Base-by-base conservation (phyloP, 2,888 invertebrate genomes). In the Torymus aiolomorphi region DNA sequence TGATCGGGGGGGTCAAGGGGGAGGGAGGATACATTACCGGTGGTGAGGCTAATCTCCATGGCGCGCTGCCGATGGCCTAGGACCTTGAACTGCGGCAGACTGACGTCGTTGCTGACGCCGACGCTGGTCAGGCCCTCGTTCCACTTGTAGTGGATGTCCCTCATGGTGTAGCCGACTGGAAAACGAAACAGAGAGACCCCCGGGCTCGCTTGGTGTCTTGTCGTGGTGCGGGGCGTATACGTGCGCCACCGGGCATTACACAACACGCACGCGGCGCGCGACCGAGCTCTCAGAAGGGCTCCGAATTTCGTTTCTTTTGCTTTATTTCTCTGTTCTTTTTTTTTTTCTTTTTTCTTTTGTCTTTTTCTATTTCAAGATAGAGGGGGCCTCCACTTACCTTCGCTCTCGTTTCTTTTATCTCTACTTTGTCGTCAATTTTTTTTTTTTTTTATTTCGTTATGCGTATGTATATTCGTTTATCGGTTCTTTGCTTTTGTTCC, bases 61-160 rank as follows among this genome's bases (percentile, higher is more conserved):
- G 96, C 97, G 91, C 96, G 96, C 93, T 97, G 97, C 89, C 97
- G 96, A 93, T 97, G 97, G 91, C 97, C 97, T 92, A 97, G 95
- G 92, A 97, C 97, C 94, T 97, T 97, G 95, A 98, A 98, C 94
- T 98, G 97, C 92, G 98, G 97, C 92, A 98, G 95, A 90, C 97
- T 97, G 92, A 97, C 97, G 93, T 97, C 97, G 92, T 95, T 96
- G 93, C 97, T 97, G 91, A 97, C 97, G 92, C 97, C 97, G 92
- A 98, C 97, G 91, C 97, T 97, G 93, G 96, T 95, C 91, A 96
- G 95, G 89, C 97, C 97, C 92, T 97, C 96, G 94, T 97, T 96
- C 97, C 97, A 97, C 92, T 96, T 96, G 95, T 97, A 97, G 91
- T 97, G 95, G 94, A 97, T 97, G 94, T 97, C 97, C 93, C 96